phyloP scores from a whole-genome alignment of 2,888 invertebrate genomes.

The Axea sp. region DNA sequence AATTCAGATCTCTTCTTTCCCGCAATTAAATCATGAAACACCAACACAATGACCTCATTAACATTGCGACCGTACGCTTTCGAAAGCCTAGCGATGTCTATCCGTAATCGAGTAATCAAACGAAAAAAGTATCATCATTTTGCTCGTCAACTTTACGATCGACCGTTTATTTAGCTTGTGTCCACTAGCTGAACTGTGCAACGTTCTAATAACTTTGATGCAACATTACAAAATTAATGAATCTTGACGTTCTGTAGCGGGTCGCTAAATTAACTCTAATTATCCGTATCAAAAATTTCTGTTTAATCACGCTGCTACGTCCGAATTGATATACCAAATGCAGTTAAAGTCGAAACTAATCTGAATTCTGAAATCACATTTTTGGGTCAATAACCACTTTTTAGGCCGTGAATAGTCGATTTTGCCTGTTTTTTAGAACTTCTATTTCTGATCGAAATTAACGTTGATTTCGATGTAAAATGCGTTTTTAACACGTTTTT shows the following conservation, averaged over 20 bases:
- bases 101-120: slow-evolving; percentile 46
- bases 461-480: too few species aligned
- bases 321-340: too few species aligned
- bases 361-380: too few species aligned
- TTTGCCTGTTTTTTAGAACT: too few species aligned
- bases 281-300: slow-evolving; percentile 16
- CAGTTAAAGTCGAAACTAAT: too few species aligned
- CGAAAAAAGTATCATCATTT: slow-evolving; percentile 47
- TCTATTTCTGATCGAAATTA: too few species aligned
- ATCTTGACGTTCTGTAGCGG: slow-evolving; percentile 9
- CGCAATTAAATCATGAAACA: slow-evolving; percentile 63
- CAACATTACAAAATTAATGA: slow-evolving; percentile 34
- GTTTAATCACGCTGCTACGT: too few species aligned
- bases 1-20: slow-evolving; percentile 58
- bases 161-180: slow-evolving; percentile 7
- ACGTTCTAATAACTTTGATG: slow-evolving; percentile 35
- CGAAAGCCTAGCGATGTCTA: slow-evolving; percentile 60
- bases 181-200: background rate
- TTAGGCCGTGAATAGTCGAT: too few species aligned
- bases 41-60: slow-evolving; percentile 63
- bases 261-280: slow-evolving; percentile 27
- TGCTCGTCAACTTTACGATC: slow-evolving; percentile 12
- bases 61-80: slow-evolving; percentile 64
- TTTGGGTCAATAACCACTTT: too few species aligned
- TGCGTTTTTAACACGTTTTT: too few species aligned